Conservation (phyloP, 2,113 vertebrate genomes). For the Coryphaenoides rupestris region DNA sequence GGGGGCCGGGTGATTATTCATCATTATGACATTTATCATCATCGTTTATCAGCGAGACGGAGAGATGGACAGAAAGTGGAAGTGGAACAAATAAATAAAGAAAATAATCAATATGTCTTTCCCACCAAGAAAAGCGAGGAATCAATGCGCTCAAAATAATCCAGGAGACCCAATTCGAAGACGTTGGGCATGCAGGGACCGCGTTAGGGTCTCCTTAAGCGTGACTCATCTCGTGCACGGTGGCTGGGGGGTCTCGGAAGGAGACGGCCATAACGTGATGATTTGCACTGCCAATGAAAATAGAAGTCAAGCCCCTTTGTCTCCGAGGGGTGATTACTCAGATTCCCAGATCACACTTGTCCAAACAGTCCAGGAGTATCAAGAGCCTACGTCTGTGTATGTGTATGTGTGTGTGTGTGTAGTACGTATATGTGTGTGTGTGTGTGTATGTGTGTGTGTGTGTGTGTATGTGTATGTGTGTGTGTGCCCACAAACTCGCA, state of each 20-base stretch:
- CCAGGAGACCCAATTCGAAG: background rate
- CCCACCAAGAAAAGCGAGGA: background rate
- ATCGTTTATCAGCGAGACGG: no score
- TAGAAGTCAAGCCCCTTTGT: background rate
- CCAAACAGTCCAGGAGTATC: background rate
- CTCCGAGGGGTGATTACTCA: background rate
- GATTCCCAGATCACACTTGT: background rate
- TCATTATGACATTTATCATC: no score
- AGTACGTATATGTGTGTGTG: no score
- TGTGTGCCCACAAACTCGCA: slow-evolving; percentile 4
- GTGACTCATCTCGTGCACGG: background rate
- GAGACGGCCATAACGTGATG: background rate
- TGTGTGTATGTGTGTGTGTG: no score
- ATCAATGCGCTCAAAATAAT: background rate
- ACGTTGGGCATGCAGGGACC: background rate
- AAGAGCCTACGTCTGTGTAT: no score
- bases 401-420: no score
- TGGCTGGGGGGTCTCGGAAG: no score
- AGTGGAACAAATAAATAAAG: background rate
- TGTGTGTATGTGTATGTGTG: background rate
- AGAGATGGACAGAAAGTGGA: background rate
- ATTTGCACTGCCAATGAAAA: background rate
- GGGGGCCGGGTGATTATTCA: no score
- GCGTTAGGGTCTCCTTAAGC: background rate
- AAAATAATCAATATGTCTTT: background rate